Base-by-base conservation (phyloP, 2,113 vertebrate species). In the Illadopsis cleaveri region DNA sequence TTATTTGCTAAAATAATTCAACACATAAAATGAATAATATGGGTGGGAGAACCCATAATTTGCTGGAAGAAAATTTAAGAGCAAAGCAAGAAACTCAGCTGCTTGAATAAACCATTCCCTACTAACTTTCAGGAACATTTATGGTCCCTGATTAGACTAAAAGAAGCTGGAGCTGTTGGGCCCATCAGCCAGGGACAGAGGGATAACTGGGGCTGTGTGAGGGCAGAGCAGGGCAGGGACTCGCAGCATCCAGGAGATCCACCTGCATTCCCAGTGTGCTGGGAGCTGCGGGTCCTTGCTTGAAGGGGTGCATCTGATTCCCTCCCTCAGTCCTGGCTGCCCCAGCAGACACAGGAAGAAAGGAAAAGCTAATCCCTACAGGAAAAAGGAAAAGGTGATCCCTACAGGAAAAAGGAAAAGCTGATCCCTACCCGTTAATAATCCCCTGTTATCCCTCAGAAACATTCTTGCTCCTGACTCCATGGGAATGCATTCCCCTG, bases 1-100 rank as follows among this genome's bases (percentile, higher is more conserved):
- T 95, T 96, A 96, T 95, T 77, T 87, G 57, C 86, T 90, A 72
- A 95, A 97, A 96, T 95, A 94, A 97, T 81, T 94, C 85, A 86
- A 45, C 48, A 23, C 31, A 77, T 68, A 68, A 94, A 94, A 93
- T 80, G 28, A 97, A 68, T 89, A 94, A 89, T 54, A 54, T 15
- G 68, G n/a, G 40, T 50, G 27, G 38, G 28, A 87, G 90, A 84
- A 47, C 18, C 35, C 77, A 91, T 91, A 53, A 87, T 91, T 90
- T 65, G 31, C 80, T 60, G 40, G 38, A 53, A 69, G 57, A 89
- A 92, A 87, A 97, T 91, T 91, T 84, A 94, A 69, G 73, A 71
- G 44, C 53, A 72, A 78, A 71, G 65, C 37, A 77, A 84, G 51
- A 84, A 86, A 58, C 37, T 66, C 35, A 12, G 14, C 61, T 79